Evolutionary conservation across 2,888 invertebrate genomes (phyloP), one percentile per base, ranked within the genome.

Genomic region (Seladonia tumulorum): DNA sequence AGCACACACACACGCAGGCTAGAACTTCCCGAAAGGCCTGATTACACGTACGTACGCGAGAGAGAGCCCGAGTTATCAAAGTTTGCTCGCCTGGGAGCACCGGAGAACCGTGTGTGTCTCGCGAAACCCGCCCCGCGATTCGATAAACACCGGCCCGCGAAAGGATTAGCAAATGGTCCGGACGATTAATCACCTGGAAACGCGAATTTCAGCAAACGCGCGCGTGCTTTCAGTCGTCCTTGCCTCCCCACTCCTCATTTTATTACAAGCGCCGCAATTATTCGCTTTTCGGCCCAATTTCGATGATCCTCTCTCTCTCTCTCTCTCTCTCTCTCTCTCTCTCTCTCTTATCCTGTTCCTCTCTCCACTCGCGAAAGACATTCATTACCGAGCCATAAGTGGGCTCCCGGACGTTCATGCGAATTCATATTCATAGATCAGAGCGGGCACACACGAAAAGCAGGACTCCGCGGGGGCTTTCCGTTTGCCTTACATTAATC

Each of bases 161-260:
- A 60, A 18, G n/a, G 47, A 81, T 39, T 60, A 60, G 18, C 63
- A 42, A 49, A 63, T 57, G 42, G 35, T 18, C 45, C 73, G 35
- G 66, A 66, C 18, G 73, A 49, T 73, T 49, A 73, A 73, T 73
- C 73, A 49, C 60, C 29, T 29, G 12, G 72, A 29, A 72, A 72
- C 72, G 72, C 10, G 45, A 47, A 25, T 60, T 60, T 60, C 60
- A 25, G 60, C 25, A 5, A 5, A 25, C 22, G 22, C 22, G 53
- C 47, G 16, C 7, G 14, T 14, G 60, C 60, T 60, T 60, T 60
- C 60, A 60, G 14, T 60, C 60, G 60, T 60, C 60, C 14, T 60
- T 60, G 53, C 18, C 18, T 1, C 60, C 25, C 25, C 60, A 5
- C n/a, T 8, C 0, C n/a, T 60, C 14, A 5, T 60, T 60, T 60